phyloP scores from a whole-genome alignment of 2,797 vertebrate species.

The Chromobotia macracanthus region DNA sequence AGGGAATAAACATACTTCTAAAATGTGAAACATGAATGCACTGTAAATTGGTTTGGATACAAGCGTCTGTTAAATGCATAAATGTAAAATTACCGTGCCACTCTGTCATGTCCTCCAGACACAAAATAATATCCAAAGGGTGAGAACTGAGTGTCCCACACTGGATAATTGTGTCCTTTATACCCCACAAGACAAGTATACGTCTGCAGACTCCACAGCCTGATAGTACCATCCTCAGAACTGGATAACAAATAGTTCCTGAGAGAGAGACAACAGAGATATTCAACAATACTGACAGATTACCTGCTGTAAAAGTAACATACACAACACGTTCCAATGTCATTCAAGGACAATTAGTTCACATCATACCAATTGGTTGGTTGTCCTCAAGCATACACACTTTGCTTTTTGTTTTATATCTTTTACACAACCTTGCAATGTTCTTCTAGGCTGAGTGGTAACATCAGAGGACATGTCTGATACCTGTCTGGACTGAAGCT shows the following conservation, averaged over 20 bases:
- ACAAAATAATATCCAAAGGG: constrained; percentile 97
- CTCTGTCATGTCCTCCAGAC: constrained; percentile 94
- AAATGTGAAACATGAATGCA: no score
- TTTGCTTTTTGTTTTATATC: background rate
- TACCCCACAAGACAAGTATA: constrained; percentile 96
- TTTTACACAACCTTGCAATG: background rate
- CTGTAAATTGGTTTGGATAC: no score
- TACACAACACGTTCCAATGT: background rate
- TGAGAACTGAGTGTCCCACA: constrained; percentile 98
- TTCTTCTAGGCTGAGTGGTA: constrained; percentile 24
- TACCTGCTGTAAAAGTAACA: background rate
- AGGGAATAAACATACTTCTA: background rate
- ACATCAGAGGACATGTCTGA: background rate
- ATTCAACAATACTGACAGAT: background rate
- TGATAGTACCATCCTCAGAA: constrained; percentile 94
- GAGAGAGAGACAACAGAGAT: constrained; percentile 7
- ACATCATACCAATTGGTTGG: background rate
- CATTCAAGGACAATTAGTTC: background rate
- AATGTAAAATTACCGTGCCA: constrained; percentile 86
- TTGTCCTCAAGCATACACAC: no score
- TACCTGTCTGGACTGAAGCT: constrained; percentile 99
- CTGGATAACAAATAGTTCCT: constrained; percentile 96
- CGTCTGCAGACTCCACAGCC: constrained; percentile 96
- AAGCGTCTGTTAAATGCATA: background rate
- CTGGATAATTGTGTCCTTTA: constrained; percentile 98